Evolutionary conservation across 2,888 invertebrate species (phyloP), one percentile per base, ranked within the genome.

Genomic region (Andrena bicolor): DNA sequence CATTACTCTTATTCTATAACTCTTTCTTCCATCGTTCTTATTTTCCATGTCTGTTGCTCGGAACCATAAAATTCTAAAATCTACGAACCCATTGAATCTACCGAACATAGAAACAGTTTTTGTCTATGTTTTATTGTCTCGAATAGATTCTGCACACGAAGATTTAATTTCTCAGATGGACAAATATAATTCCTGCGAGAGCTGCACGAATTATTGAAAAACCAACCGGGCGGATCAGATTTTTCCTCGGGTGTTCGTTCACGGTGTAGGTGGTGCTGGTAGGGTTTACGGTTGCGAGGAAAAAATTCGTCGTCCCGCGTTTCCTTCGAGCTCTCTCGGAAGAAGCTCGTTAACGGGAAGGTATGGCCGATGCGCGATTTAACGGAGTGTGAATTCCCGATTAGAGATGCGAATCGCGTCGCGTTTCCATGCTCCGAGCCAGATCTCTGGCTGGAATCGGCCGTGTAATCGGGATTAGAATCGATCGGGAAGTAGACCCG

Each of bases 351-450:
- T 90, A 90, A 87, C 85, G 86, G 78, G 89, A 35, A 73, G 58
- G 48, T 72, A 49, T 53, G 56, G 49, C 51, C 64, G 58, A 81
- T 86, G 88, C 86, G 88, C 88, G 88, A 90, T 89, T 89, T 88
- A 92, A 90, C 91, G 90, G 87, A 87, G 86, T 86, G 90, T 91
- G 87, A 93, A 91, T 80, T 89, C 88, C 87, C 89, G 92, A 92
- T 93, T 92, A 91, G 88, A 89, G 86, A 90, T 73, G 66, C 80
- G 53, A 68, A 23, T 53, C 23, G 20, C 26, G 48, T 49, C 56
- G 64, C 61, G 58, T 76, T 72, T 78, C 35, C 64, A 20, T 53
- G 26, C 23, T 51, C 58, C 58, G 76, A 49, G 60, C 30, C n/a
- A 51, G 49, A 77, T 80, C 81, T 64, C 65, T 23, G 53, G 56